Conservation (phyloP, 92 coral and sea anemone genomes). For the Palythoa grandis region DNA sequence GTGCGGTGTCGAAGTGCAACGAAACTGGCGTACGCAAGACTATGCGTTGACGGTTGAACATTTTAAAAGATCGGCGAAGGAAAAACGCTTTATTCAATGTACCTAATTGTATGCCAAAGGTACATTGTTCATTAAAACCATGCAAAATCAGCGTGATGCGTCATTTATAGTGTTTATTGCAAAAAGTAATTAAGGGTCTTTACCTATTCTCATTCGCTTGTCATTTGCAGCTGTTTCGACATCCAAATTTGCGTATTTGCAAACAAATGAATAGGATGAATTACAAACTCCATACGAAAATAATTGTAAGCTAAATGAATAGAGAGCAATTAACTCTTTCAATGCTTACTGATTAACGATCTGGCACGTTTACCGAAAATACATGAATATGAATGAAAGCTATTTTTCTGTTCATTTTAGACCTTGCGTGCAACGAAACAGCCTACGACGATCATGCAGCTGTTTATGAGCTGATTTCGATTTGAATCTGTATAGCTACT, state of each 20-base stretch:
- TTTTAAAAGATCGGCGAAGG: background rate
- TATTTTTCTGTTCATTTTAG: no score
- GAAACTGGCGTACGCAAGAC: constrained; percentile 6
- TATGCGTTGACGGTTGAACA: background rate
- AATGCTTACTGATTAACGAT: background rate
- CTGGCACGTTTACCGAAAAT: no score
- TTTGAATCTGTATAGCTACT: no score
- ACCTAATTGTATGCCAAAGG: background rate
- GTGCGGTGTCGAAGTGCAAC: background rate
- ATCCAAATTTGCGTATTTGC: background rate
- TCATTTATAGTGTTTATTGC: background rate
- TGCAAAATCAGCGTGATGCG: background rate
- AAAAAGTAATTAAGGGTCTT: background rate
- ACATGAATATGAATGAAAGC: no score
- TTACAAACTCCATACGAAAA: background rate
- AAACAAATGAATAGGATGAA: background rate
- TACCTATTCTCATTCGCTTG: background rate
- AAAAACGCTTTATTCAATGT: background rate
- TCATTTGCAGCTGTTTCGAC: background rate
- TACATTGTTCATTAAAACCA: background rate
- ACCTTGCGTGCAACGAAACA: no score
- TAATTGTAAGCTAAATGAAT: background rate
- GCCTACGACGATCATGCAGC: no score
- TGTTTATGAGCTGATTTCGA: no score
- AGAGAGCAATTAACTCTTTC: background rate